Evolutionary conservation across 2,797 vertebrate species (phyloP), one percentile per base, ranked within the genome.

Genomic region (Hippopotamyrus pictus): DNA sequence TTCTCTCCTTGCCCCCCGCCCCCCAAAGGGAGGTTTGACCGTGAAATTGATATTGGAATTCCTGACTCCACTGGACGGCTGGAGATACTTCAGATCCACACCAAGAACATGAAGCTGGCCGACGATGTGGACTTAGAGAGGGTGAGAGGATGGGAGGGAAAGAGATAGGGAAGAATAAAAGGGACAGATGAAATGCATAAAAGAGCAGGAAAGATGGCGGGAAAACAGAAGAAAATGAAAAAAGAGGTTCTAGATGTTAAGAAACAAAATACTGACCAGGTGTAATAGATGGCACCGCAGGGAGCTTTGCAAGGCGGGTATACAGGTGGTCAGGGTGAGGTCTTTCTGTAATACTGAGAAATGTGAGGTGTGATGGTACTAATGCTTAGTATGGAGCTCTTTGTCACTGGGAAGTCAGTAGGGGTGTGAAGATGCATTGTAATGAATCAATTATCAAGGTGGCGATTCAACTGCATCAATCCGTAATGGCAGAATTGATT

Each of bases 11-110:
- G 7, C 17, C 17, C n/a, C 11, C 11, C 7, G 2, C 37, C 19
- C 3, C 3, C 19, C 46, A 14, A 88, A 92, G 92, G 92, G 17
- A 89, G 92, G 3, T 92, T 92, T 83, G 92, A 92, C 41, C 90
- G 92, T 69, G 92, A 92, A 89, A 92, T 92, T 33, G 92, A 92
- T 62, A 92, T 92, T 57, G 92, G 92, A n/a, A 92, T 92, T 48
- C 92, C 92, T 3, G 92, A 92, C 89, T 91, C 92, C 17, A 92
- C 91, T 41, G 92, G 92, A 33, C 89, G 92, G 12, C 88, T 92
- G 50, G 92, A 92, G 91, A 92, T 92, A 53, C 86, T 92, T 29
- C 92, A 92, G 54, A 92, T 92, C 44, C 92, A 92, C 88, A 92
- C 92, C n/a, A 92, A 92, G 88, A 92, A 92, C 54, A 92, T 92